Evolutionary conservation across 2,113 vertebrate genomes (phyloP).

Genomic region (Narcine bancroftii): DNA sequence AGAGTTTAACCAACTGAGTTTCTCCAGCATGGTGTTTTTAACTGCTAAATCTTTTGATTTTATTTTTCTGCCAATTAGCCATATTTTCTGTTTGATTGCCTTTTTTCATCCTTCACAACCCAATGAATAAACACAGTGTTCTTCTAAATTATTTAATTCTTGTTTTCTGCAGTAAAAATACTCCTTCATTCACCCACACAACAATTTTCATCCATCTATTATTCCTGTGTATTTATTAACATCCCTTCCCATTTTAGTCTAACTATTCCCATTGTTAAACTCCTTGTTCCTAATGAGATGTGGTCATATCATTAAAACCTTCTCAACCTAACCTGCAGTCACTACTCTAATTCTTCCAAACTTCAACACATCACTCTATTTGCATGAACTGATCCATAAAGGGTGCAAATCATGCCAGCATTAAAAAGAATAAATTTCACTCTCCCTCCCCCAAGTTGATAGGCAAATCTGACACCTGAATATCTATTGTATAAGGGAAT

Average conservation of each 20-base stretch:
- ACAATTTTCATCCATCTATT: neutral
- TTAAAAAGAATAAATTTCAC: too few relatives aligned
- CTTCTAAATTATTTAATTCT: too few relatives aligned
- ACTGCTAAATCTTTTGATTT: too few relatives aligned
- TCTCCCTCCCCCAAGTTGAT: too few relatives aligned
- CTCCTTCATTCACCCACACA: neutral
- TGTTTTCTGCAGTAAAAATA: too few relatives aligned
- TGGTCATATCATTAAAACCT: neutral
- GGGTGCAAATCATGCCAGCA: too few relatives aligned
- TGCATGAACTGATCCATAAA: too few relatives aligned
- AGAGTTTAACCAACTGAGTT: too few relatives aligned
- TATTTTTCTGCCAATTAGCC: neutral
- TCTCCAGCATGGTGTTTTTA: too few relatives aligned
- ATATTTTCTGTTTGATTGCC: neutral
- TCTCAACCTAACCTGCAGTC: neutral
- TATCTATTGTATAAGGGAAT: too few relatives aligned
- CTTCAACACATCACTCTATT: neutral
- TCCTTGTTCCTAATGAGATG: neutral
- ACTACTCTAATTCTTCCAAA: neutral
- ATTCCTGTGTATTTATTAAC: neutral
- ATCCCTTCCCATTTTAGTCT: neutral
- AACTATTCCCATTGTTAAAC: neutral
- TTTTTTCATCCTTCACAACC: neutral
- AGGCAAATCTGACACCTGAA: too few relatives aligned
- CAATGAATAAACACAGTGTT: neutral